Percentiles rank a stretch among this genome's conserved stretches.
These are phyloP conservation scores for Lateolabrax maculatus DNA, from an alignment of 2,797 vertebrate species.

Conservation along the genomic window DNA sequence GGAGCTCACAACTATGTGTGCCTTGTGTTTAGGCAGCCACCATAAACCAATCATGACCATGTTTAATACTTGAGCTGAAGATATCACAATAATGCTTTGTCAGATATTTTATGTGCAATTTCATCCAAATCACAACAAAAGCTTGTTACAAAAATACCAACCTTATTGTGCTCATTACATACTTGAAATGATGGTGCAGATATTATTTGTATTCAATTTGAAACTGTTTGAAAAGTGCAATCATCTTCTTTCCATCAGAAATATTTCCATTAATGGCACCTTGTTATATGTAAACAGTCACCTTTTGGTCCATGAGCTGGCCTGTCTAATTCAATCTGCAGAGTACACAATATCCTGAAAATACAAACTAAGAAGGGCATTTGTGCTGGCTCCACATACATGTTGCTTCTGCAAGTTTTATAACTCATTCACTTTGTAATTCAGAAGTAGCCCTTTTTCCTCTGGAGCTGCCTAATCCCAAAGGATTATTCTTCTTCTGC, in stretches of 20 bases:
- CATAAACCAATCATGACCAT: too few relatives aligned
- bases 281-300: constrained; percentile 67
- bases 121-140: constrained; percentile 3
- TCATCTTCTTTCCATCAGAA: constrained; percentile 34
- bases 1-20: too few relatives aligned
- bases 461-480: constrained; percentile 34
- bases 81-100: constrained; percentile 21
- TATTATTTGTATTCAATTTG: constrained; percentile 22
- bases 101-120: constrained; percentile 24
- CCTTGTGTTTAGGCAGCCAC: too few relatives aligned
- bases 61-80: constrained; percentile 22
- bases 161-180: background rate
- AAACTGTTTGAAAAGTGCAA: constrained; percentile 41
- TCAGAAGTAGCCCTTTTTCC: constrained; percentile 31
- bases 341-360: constrained; percentile 27
- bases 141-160: background rate
- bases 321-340: constrained; percentile 35
- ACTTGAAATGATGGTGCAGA: constrained; percentile 18
- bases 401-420: constrained; percentile 12
- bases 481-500: constrained; percentile 17
- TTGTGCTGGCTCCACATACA: constrained; percentile 3
- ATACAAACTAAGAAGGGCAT: constrained; percentile 30
- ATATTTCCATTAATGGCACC: constrained; percentile 50
- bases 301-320: constrained; percentile 68
- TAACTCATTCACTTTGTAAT: constrained; percentile 26